phyloP scores from a whole-genome alignment of 1,140 invertebrate genomes.

The Trachymyrmex septentrionalis region DNA sequence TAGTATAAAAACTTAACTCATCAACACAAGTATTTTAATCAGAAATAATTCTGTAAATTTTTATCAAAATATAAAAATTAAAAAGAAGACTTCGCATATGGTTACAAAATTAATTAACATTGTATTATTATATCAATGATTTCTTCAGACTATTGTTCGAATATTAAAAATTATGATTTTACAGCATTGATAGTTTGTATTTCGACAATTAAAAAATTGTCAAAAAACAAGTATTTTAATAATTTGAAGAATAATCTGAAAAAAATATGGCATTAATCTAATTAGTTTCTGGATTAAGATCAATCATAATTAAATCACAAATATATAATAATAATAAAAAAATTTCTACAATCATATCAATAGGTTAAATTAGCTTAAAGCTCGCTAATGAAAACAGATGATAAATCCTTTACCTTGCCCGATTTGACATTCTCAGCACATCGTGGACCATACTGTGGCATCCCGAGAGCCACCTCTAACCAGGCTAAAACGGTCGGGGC shows the following conservation, averaged over 20 bases:
- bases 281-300: not conserved
- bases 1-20: not conserved
- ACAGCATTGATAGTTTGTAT: too few relatives aligned
- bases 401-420: constrained; percentile 91
- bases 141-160: too few relatives aligned
- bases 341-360: not conserved
- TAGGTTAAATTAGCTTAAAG: constrained; percentile 25
- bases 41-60: not conserved
- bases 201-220: too few relatives aligned
- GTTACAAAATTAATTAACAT: too few relatives aligned
- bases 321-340: not conserved
- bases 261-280: too few relatives aligned
- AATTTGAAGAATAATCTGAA: too few relatives aligned
- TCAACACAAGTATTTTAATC: not conserved
- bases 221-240: too few relatives aligned
- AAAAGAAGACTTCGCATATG: not conserved
- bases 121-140: too few relatives aligned
- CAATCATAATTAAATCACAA: not conserved
- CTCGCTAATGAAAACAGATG: not conserved
- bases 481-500: constrained; percentile 97
- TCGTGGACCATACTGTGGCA: constrained; percentile 96
- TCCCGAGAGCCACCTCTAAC: constrained; percentile 96
- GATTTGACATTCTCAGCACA: constrained; percentile 98
- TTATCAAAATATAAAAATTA: not conserved
- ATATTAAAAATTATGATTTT: too few relatives aligned